Percentiles rank a stretch among this genome's conserved stretches.
Evolutionary conservation across 2,113 vertebrate genomes (phyloP).

Genomic region (Syrmaticus mikado): DNA sequence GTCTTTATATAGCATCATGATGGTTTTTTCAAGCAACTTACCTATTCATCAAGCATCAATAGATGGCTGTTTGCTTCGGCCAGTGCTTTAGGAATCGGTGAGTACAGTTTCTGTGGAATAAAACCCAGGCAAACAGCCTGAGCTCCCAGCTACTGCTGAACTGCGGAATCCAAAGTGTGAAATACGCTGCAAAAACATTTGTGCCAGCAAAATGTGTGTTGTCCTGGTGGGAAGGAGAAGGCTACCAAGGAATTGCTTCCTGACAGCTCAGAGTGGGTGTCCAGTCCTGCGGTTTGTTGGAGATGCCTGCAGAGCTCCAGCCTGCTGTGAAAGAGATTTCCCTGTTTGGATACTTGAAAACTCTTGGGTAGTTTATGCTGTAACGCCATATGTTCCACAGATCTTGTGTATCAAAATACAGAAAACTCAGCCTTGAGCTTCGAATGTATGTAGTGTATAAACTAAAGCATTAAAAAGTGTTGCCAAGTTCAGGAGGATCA

Average conservation of each 20-base stretch:
- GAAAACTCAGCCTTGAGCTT: neutral
- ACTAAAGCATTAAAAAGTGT: neutral
- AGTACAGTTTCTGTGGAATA: neutral
- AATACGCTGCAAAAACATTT: conserved; percentile 28
- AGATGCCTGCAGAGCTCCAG: neutral
- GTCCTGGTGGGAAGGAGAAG: conserved; percentile 49
- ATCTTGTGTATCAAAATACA: neutral
- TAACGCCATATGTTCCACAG: neutral
- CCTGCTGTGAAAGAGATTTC: neutral
- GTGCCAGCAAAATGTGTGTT: conserved; percentile 23
- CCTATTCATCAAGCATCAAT: conserved; percentile 50
- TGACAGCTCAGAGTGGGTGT: conserved; percentile 32
- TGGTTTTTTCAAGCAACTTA: conserved; percentile 20
- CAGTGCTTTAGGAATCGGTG: neutral
- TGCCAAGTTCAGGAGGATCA: accelerated
- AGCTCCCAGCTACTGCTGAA: conserved; percentile 35
- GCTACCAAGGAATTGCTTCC: conserved; percentile 24
- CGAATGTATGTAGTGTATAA: too few relatives aligned
- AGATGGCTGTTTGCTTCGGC: conserved; percentile 19
- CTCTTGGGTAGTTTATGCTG: neutral
- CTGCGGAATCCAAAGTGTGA: neutral
- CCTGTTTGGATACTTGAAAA: neutral
- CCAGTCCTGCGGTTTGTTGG: neutral
- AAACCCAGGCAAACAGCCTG: conserved; percentile 28
- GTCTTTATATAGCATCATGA: conserved; percentile 29